Conservation (phyloP, 1,140 invertebrate genomes). For the Drosophila tsacasi region DNA sequence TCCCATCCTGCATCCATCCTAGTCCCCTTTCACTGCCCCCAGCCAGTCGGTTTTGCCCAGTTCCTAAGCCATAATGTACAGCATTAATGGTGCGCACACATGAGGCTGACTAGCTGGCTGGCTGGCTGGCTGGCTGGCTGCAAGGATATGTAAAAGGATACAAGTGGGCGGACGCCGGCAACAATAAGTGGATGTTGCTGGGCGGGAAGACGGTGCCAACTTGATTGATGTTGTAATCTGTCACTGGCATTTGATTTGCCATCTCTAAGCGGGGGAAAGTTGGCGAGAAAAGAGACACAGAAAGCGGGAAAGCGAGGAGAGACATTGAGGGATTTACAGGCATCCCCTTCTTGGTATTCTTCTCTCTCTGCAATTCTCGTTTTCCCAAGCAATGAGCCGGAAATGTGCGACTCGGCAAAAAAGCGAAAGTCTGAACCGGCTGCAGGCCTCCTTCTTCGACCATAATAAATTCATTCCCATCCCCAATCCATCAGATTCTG, state of each 20-base stretch:
- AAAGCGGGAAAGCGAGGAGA: background rate
- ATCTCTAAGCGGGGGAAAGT: conserved; percentile 21
- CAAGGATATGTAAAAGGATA: conserved; percentile 70
- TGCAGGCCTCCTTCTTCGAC: background rate
- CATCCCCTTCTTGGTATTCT: conserved; percentile 7
- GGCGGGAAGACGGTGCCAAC: conserved; percentile 45
- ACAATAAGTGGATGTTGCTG: conserved; percentile 33
- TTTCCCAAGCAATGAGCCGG: conserved; percentile 25
- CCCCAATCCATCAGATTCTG: background rate
- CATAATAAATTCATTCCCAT: conserved; percentile 11
- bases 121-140: conserved; percentile 13
- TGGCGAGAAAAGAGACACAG: background rate
- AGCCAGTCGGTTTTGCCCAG: conserved; percentile 1
- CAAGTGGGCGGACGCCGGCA: conserved; percentile 42
- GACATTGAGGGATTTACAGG: conserved; percentile 43
- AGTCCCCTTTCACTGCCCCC: background rate
- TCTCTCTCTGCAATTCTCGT: background rate
- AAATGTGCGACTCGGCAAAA: conserved; percentile 43
- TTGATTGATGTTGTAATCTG: conserved; percentile 79
- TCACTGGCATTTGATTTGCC: conserved; percentile 79
- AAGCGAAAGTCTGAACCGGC: conserved; percentile 22
- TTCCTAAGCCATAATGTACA: conserved; percentile 65
- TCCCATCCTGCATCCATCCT: conserved; percentile 1
- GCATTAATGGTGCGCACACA: conserved; percentile 68
- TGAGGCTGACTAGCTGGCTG: conserved; percentile 29